These are phyloP conservation scores for Mormyrops boulengeri DNA, from an alignment of 2,797 vertebrate genomes.

Conservation along the genomic window DNA sequence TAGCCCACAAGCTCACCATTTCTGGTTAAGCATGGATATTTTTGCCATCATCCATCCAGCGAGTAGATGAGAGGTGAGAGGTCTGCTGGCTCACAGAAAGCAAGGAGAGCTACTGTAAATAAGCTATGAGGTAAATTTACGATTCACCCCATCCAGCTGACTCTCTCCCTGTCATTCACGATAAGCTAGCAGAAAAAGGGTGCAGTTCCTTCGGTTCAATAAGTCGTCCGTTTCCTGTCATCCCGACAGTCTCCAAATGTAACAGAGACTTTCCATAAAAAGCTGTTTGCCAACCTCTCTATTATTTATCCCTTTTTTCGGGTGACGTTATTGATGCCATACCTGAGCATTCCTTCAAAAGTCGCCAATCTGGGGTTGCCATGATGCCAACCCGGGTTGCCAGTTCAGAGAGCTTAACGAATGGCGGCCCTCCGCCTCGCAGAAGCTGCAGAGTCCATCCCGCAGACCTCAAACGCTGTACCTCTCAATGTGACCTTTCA, in stretches of 20 bases:
- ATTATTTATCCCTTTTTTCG: background rate
- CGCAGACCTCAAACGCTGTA: background rate
- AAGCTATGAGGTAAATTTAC: background rate
- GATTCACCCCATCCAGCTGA: background rate
- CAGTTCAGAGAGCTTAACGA: background rate
- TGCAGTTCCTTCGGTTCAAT: background rate
- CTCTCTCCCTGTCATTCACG: background rate
- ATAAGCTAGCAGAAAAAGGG: background rate
- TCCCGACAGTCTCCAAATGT: background rate
- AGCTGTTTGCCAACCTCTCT: background rate
- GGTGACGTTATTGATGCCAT: background rate
- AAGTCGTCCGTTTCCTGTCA: background rate
- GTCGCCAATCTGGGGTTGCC: background rate
- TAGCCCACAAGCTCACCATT: background rate
- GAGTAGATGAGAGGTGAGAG: background rate
- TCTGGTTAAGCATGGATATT: background rate
- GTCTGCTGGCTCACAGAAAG: background rate
- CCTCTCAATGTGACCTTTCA: background rate
- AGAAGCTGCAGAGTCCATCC: background rate
- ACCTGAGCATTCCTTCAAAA: background rate
- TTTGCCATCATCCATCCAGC: background rate
- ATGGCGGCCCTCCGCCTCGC: background rate
- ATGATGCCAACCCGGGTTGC: background rate
- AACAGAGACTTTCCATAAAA: background rate
- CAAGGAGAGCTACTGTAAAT: background rate